phyloP scores from a whole-genome alignment of 2,797 vertebrate genomes.

The Brachymystax lenok region DNA sequence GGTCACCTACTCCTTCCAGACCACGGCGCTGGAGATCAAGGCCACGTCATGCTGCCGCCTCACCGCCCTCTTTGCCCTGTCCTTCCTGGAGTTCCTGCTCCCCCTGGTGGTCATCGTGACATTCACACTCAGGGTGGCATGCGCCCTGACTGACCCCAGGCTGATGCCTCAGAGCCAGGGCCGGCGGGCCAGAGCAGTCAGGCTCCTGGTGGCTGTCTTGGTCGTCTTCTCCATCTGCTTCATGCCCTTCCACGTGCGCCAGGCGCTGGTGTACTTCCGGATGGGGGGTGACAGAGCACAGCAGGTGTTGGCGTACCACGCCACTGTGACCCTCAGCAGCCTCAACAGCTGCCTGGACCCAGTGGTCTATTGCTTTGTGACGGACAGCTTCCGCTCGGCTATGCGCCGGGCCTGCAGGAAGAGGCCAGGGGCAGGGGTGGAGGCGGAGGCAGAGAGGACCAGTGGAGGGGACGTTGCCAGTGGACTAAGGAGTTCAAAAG shows the following conservation, averaged over 20 bases:
- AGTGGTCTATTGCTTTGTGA: constrained; percentile 95
- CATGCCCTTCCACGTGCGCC: constrained; percentile 90
- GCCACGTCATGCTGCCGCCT: background rate
- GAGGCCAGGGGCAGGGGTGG: constrained; percentile 24
- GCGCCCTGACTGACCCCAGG: constrained; percentile 81
- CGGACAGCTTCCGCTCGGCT: constrained; percentile 87
- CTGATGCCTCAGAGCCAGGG: constrained; percentile 86
- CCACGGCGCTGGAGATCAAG: constrained; percentile 68
- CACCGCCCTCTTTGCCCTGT: constrained; percentile 83
- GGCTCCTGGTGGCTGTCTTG: constrained; percentile 87
- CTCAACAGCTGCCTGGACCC: constrained; percentile 97
- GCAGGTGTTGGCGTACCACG: constrained; percentile 82
- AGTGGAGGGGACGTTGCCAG: constrained; percentile 49
- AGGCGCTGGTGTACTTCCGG: constrained; percentile 82
- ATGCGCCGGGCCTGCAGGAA: constrained; percentile 75
- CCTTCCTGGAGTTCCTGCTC: constrained; percentile 89
- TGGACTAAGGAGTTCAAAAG: constrained; percentile 46
- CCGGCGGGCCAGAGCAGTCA: constrained; percentile 81
- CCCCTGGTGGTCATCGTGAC: constrained; percentile 86
- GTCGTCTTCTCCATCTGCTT: constrained; percentile 94
- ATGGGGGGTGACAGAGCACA: constrained; percentile 57
- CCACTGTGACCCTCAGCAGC: constrained; percentile 92
- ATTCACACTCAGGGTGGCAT: constrained; percentile 89
- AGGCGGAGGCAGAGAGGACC: constrained; percentile 51
- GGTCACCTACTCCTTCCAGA: constrained; percentile 92